Percentiles rank a stretch among this genome's conserved stretches.
These are phyloP conservation scores for Spodoptera littoralis DNA, from an alignment of 2,888 invertebrate genomes.

Conservation along the genomic window DNA sequence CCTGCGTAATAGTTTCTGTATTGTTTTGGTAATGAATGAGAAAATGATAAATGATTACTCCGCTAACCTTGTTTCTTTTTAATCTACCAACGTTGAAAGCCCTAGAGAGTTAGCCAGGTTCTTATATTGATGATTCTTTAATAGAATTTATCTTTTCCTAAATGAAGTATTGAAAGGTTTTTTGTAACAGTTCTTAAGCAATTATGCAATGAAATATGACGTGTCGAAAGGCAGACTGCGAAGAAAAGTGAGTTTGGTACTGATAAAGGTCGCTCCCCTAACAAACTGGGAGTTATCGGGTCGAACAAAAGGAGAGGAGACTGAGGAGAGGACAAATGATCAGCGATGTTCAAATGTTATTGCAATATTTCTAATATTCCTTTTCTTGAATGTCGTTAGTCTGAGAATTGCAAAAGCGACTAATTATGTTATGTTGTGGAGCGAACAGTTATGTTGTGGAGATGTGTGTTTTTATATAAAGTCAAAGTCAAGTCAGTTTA, in stretches of 20 bases:
- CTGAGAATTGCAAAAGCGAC: too few species aligned
- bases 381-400: neutral
- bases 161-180: neutral
- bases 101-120: neutral
- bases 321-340: neutral
- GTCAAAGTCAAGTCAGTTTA: too few species aligned
- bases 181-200: conserved; percentile 3
- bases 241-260: conserved; percentile 12
- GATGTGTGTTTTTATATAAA: too few species aligned
- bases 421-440: too few species aligned
- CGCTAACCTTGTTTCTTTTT: neutral
- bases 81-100: neutral
- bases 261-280: conserved; percentile 1
- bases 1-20: neutral
- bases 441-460: too few species aligned
- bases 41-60: neutral
- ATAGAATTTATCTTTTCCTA: neutral
- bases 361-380: neutral
- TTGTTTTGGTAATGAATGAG: conserved; percentile 1
- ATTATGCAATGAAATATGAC: conserved; percentile 22
- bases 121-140: neutral
- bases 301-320: conserved; percentile 1
- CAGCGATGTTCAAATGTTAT: neutral
- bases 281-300: conserved; percentile 20
- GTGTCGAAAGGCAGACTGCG: conserved; percentile 12